A percentile compares a stretch with the other conserved stretches of the same genome.
phyloP scores from a whole-genome alignment of 2,797 vertebrate species.

The Mus caroli region DNA sequence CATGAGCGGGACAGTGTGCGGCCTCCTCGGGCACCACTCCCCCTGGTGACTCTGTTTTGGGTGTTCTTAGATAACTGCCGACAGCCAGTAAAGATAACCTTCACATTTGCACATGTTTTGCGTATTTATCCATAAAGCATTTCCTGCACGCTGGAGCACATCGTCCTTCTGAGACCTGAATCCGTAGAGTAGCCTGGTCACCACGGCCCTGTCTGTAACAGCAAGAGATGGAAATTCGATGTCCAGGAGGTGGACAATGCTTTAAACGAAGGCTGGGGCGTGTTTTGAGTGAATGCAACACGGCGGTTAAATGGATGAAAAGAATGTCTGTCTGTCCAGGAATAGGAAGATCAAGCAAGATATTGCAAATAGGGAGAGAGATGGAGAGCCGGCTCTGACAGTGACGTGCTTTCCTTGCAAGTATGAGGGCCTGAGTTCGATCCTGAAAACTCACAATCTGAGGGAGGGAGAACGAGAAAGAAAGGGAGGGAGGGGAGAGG shows the following conservation, averaged over 20 bases:
- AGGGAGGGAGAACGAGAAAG: neutral
- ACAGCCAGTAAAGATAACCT: neutral
- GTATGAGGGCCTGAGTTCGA: too few relatives aligned
- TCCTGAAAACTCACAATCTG: neutral
- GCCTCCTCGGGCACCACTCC: neutral
- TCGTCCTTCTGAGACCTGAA: accelerated
- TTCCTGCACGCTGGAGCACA: neutral
- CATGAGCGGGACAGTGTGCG: neutral
- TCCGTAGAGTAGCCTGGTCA: neutral
- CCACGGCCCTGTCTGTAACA: neutral
- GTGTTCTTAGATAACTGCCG: neutral
- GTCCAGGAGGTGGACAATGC: neutral
- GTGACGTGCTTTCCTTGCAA: neutral
- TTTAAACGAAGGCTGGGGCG: neutral
- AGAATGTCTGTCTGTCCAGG: neutral
- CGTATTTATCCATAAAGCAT: neutral
- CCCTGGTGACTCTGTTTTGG: neutral
- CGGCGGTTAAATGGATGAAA: neutral
- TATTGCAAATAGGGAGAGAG: neutral
- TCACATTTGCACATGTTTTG: accelerated
- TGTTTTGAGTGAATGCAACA: neutral
- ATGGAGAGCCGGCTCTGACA: neutral
- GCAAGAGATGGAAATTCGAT: neutral
- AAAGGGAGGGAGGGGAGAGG: too few relatives aligned
- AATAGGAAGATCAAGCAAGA: neutral